phyloP scores from a whole-genome alignment of 2,113 vertebrate species.

The Scartelaos histophorus region DNA sequence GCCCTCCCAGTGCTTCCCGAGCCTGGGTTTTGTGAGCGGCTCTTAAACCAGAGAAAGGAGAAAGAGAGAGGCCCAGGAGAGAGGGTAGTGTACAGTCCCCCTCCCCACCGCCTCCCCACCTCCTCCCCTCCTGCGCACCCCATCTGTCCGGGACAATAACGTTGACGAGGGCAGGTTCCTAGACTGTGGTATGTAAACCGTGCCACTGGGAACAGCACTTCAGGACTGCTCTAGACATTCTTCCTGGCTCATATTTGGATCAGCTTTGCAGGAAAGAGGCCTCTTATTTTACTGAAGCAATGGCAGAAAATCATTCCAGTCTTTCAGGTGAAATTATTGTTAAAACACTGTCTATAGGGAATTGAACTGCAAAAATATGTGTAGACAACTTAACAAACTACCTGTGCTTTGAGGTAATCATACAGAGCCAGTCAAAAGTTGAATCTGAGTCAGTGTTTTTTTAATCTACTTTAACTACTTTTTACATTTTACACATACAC shows the following conservation, averaged over 20 bases:
- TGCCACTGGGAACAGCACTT: slow-evolving; percentile 36
- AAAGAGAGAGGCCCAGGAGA: slow-evolving; percentile 54
- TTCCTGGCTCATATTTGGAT: background rate
- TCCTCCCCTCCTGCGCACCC: slow-evolving; percentile 42
- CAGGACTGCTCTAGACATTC: slow-evolving; percentile 11
- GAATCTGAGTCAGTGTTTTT: no score
- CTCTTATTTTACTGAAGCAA: background rate
- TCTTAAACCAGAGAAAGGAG: slow-evolving; percentile 58
- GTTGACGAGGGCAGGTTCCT: slow-evolving; percentile 53
- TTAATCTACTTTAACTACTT: no score
- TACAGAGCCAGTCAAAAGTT: no score
- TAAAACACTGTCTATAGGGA: background rate
- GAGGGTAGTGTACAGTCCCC: slow-evolving; percentile 42
- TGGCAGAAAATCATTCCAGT: slow-evolving; percentile 9
- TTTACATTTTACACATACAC: no score
- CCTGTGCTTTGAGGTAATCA: background rate
- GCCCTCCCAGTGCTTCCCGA: slow-evolving; percentile 47
- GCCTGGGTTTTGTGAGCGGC: slow-evolving; percentile 62
- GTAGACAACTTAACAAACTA: background rate
- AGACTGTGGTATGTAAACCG: slow-evolving; percentile 57
- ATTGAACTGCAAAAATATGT: background rate
- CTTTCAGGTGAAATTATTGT: background rate
- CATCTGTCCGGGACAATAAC: slow-evolving; percentile 65
- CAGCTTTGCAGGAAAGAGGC: slow-evolving; percentile 9
- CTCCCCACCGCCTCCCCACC: slow-evolving; percentile 21